phyloP scores from a whole-genome alignment of 2,888 invertebrate genomes.

The Candidula unifasciata region DNA sequence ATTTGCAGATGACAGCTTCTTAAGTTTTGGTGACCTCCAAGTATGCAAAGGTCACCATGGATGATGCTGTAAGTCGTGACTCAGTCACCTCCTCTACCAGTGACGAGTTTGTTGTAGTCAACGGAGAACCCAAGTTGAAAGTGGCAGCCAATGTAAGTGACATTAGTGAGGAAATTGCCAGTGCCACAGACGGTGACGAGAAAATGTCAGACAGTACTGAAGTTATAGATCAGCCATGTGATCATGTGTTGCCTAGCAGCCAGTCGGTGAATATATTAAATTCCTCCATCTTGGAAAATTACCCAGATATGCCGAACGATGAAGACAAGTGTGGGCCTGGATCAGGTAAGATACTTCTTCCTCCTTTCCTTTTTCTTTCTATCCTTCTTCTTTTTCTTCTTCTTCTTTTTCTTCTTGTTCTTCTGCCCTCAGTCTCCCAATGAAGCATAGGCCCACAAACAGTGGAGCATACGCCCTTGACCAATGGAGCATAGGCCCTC shows the following conservation, averaged over 20 bases:
- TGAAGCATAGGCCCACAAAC: too few relatives aligned
- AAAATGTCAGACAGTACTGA: slow-evolving; percentile 37
- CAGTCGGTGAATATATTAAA: slow-evolving; percentile 51
- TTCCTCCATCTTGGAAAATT: slow-evolving; percentile 50
- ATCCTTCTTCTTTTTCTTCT: background rate
- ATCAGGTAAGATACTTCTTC: slow-evolving; percentile 1
- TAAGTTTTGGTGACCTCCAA: slow-evolving; percentile 23
- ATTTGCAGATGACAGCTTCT: background rate
- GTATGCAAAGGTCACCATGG: slow-evolving; percentile 65
- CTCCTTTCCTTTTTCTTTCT: background rate
- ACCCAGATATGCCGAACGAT: slow-evolving; percentile 43
- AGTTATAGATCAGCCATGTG: slow-evolving; percentile 37
- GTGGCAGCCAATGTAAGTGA: slow-evolving; percentile 84
- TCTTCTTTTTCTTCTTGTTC: background rate
- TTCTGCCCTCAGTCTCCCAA: too few relatives aligned
- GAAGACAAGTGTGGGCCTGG: slow-evolving; percentile 34
- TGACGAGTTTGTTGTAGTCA: slow-evolving; percentile 85
- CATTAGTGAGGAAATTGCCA: slow-evolving; percentile 69
- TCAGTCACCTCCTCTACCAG: slow-evolving; percentile 84
- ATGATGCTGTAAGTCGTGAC: slow-evolving; percentile 81
- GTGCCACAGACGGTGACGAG: slow-evolving; percentile 54
- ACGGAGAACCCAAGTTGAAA: slow-evolving; percentile 82
- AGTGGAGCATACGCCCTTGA: too few relatives aligned
- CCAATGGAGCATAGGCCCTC: too few relatives aligned
- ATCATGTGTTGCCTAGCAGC: slow-evolving; percentile 63